Percentiles rank a stretch among this genome's conserved stretches.
Conservation (phyloP, 2,113 vertebrate genomes). For the Pseudopodoces humilis region DNA sequence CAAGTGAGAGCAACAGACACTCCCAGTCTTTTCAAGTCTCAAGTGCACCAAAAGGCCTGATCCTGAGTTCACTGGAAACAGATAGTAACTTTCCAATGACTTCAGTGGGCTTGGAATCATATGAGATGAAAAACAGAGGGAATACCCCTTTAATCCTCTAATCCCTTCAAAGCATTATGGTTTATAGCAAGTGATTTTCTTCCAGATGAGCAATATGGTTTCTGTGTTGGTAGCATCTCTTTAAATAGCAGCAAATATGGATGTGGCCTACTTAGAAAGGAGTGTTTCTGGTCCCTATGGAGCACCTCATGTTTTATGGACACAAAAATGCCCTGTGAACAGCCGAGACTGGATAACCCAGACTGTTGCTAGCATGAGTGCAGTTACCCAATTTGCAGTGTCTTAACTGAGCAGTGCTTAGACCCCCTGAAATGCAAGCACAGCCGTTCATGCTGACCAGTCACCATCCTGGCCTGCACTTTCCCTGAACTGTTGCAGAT, state of each 20-base stretch:
- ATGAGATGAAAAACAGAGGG: slow-evolving; percentile 8
- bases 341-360: background rate
- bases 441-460: background rate
- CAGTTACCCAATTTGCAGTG: background rate
- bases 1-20: background rate
- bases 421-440: background rate
- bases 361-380: background rate
- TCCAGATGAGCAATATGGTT: slow-evolving; percentile 9
- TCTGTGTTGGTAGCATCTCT: slow-evolving; percentile 14
- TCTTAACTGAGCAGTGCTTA: background rate
- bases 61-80: background rate
- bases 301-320: background rate
- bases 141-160: slow-evolving; percentile 40
- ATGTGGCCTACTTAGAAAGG: background rate
- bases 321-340: background rate
- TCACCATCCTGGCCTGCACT: background rate
- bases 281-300: background rate
- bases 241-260: slow-evolving; percentile 9
- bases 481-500: background rate
- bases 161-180: slow-evolving; percentile 5
- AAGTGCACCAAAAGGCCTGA: background rate
- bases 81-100: background rate
- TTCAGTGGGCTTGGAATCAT: background rate
- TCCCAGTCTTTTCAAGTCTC: background rate
- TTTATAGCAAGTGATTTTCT: slow-evolving; percentile 22